Evolutionary conservation across 2,888 invertebrate species (phyloP).

Genomic region (Polietes domitor): DNA sequence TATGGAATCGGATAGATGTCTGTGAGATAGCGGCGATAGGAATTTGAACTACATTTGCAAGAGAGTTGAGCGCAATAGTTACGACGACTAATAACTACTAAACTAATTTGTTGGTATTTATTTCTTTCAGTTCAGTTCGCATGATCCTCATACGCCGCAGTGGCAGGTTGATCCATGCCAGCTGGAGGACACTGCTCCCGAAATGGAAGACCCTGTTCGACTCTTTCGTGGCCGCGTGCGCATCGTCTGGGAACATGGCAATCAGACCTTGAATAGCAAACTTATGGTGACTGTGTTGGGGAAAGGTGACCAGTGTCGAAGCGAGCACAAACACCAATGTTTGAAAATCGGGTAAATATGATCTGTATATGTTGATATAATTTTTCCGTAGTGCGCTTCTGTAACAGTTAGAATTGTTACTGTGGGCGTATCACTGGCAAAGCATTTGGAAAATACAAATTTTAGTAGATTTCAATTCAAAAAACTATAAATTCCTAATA

Average conservation of each 20-base stretch:
- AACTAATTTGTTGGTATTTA: not conserved
- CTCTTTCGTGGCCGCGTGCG: slow-evolving; percentile 83
- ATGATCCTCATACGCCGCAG: slow-evolving; percentile 80
- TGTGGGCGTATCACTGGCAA: too few species aligned
- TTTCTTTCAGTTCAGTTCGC: slow-evolving; percentile 76
- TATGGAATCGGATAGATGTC: slow-evolving; percentile 14
- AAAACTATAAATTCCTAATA: too few species aligned
- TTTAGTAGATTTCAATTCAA: too few species aligned
- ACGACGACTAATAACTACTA: not conserved
- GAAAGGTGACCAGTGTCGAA: slow-evolving; percentile 78
- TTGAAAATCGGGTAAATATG: slow-evolving; percentile 78
- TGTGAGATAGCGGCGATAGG: slow-evolving; percentile 17
- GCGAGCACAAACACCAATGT: slow-evolving; percentile 77
- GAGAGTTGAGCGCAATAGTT: too few species aligned
- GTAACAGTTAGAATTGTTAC: too few species aligned
- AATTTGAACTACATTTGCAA: not conserved
- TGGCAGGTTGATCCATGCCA: slow-evolving; percentile 83
- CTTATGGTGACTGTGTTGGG: slow-evolving; percentile 80
- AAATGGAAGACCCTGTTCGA: slow-evolving; percentile 82
- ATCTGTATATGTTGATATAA: too few species aligned
- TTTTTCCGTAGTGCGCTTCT: too few species aligned
- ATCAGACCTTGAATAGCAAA: slow-evolving; percentile 76
- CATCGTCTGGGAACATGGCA: slow-evolving; percentile 82
- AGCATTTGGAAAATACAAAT: too few species aligned
- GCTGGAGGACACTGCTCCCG: slow-evolving; percentile 81